Base-by-base conservation (phyloP, 1,140 invertebrate genomes). In the Heterodera schachtii region DNA sequence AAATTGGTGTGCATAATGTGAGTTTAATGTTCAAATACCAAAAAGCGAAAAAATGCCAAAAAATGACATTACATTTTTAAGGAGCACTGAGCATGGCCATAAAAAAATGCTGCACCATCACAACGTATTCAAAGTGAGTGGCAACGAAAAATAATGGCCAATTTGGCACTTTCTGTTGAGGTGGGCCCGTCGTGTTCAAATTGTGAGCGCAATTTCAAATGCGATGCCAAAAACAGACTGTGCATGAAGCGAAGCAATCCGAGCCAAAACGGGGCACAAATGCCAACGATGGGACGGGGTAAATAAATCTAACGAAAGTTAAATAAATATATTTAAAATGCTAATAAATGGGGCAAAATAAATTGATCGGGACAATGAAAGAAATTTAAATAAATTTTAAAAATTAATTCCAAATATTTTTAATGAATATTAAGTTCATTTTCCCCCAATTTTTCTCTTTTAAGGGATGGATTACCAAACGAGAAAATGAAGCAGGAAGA, bases 1-100 rank as follows among this genome's bases (percentile, higher is more conserved):
- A 64, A 64, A 64, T 64, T 64, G 57, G 57, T 64, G 57, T 64
- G 57, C 57, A 64, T 64, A n/a, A 64, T 64, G 57, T 64, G 57
- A 64, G 57, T 64, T 31, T 1, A 31, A n/a, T n/a, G n/a, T n/a
- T n/a, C n/a, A 19, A 19, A 19, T 19, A 13, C 49, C 49, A 52
- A 8, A 6, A 19, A 19, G 57, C 57, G 13, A 60, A 64, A 64
- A 1, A 52, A 52, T 2, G 2, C 49, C 0, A 2, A 52, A 52
- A 8, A 52, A 8, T 8, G 49, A 0, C 11, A 52, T 52, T 60
- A 19, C 0, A 19, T 64, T 60, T n/a, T 64, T 64, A 11, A 64
- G 57, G 57, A 64, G 57, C 57, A 64, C 11, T n/a, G 13, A 64
- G 16, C 57, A 64, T 19, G 57, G 57, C 5, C 57, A 64, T 4